Evolutionary conservation across 2,797 vertebrate species (phyloP).

Genomic region (Falco biarmicus): DNA sequence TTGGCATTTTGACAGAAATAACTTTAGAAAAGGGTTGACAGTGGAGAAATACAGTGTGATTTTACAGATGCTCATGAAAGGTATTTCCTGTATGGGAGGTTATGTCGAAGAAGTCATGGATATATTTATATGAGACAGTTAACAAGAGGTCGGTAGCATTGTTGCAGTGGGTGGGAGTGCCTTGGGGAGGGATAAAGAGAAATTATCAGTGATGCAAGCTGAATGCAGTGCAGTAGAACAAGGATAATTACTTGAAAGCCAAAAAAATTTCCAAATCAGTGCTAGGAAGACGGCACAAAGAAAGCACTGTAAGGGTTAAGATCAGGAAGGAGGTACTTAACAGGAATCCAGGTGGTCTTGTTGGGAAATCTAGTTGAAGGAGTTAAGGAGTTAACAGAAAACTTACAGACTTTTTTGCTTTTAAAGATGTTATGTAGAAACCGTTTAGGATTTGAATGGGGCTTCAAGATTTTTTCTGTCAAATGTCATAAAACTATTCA

Average conservation of each 20-base stretch:
- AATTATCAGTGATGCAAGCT: background rate
- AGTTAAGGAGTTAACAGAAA: background rate
- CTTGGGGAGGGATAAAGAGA: background rate
- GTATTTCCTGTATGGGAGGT: background rate
- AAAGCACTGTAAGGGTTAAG: background rate
- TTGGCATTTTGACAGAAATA: background rate
- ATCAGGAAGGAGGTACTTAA: background rate
- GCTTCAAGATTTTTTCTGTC: background rate
- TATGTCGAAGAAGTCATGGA: background rate
- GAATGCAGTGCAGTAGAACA: too few species aligned
- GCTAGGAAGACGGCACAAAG: background rate
- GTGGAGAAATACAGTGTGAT: background rate
- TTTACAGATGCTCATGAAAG: background rate
- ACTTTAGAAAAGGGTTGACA: background rate
- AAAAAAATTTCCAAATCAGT: background rate
- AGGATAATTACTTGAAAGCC: background rate
- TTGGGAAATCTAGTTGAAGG: background rate
- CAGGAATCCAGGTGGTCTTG: rapidly evolving
- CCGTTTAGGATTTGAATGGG: rapidly evolving
- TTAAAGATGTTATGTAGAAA: background rate
- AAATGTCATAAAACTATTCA: background rate
- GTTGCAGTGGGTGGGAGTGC: background rate
- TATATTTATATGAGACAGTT: background rate
- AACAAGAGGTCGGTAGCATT: background rate
- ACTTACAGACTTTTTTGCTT: background rate